phyloP scores from a whole-genome alignment of 2,888 invertebrate genomes.

The Caenorhabditis virilis region DNA sequence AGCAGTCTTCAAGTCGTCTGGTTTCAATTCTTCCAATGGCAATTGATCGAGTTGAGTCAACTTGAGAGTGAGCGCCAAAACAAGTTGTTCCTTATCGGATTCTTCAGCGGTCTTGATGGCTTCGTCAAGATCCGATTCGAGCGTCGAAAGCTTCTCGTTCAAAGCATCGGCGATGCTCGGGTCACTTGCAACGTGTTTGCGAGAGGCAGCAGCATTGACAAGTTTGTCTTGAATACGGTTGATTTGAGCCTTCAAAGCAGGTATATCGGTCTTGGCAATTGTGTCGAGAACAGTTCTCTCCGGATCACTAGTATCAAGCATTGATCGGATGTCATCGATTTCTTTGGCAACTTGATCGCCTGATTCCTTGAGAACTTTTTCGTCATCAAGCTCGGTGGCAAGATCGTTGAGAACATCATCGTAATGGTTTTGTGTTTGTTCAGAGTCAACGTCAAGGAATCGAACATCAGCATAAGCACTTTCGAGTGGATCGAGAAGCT shows the following conservation, averaged over 20 bases:
- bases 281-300: conserved; percentile 24
- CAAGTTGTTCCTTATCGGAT: conserved; percentile 38
- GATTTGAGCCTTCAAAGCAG: conserved; percentile 45
- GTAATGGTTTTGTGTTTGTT: conserved; percentile 47
- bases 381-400: conserved; percentile 40
- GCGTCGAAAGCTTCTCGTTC: conserved; percentile 21
- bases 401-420: conserved; percentile 43
- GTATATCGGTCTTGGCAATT: conserved; percentile 26
- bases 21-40: conserved; percentile 21
- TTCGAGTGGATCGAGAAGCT: conserved; percentile 51
- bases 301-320: conserved; percentile 25
- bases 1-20: conserved; percentile 30
- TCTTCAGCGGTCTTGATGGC: conserved; percentile 36
- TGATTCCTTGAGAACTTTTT: conserved; percentile 44
- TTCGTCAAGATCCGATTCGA: conserved; percentile 36
- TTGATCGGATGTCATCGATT: conserved; percentile 28
- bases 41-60: conserved; percentile 33
- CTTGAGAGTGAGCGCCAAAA: conserved; percentile 27
- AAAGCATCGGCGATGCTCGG: conserved; percentile 21
- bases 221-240: conserved; percentile 36
- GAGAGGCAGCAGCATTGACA: conserved; percentile 30
- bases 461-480: conserved; percentile 53
- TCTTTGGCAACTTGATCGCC: conserved; percentile 45
- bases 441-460: conserved; percentile 54
- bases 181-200: conserved; percentile 38